A percentile compares a stretch with the other conserved stretches of the same genome.
Evolutionary conservation across 2,113 vertebrate species (phyloP).

Genomic region (Neotoma lepida): DNA sequence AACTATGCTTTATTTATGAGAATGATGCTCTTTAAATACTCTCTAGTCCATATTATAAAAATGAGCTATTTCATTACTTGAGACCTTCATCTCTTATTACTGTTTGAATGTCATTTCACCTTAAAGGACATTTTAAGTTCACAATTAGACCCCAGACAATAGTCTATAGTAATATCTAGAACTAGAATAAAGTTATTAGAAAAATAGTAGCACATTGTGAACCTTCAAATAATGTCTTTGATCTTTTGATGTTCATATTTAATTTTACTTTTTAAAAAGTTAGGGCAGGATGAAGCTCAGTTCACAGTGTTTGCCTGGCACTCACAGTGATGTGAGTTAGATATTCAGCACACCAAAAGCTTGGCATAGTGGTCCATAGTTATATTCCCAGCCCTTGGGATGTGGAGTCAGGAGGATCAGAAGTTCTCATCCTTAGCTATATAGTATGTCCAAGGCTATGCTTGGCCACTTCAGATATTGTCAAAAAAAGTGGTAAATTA

Average conservation of each 20-base stretch:
- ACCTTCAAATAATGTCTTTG: neutral
- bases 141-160: neutral
- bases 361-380: neutral
- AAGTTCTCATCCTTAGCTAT: neutral
- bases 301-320: neutral
- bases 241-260: conserved; percentile 21
- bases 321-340: neutral
- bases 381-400: neutral
- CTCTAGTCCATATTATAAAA: neutral
- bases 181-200: neutral
- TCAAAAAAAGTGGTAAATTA: neutral
- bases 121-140: conserved; percentile 26
- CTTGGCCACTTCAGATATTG: neutral
- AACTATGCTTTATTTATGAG: neutral
- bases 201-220: neutral
- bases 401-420: neutral
- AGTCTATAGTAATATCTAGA: neutral
- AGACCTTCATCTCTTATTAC: neutral
- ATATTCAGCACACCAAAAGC: neutral
- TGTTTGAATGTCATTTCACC: conserved; percentile 42
- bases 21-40: neutral
- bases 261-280: conserved; percentile 7
- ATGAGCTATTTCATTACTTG: neutral
- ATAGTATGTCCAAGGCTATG: neutral
- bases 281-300: neutral